Percentiles rank a stretch among this genome's conserved stretches.
Conservation (phyloP, 1,140 invertebrate species). For the Sminthurides bifidus region DNA sequence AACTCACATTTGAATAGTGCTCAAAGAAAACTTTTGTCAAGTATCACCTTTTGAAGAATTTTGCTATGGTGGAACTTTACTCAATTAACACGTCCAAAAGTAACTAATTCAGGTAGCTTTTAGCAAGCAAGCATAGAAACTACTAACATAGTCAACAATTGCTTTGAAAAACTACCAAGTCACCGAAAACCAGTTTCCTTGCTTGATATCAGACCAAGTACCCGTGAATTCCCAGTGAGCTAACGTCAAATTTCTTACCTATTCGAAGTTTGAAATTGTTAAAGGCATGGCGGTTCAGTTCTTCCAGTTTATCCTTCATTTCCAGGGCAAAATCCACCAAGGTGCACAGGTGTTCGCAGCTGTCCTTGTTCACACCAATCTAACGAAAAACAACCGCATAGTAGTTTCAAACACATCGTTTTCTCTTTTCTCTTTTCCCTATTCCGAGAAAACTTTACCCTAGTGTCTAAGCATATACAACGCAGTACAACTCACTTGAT, state of each 20-base stretch:
- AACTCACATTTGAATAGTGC: background rate
- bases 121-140: background rate
- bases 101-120: background rate
- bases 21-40: background rate
- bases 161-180: background rate
- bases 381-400: background rate
- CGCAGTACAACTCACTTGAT: slow-evolving; percentile 42
- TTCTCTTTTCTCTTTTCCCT: background rate
- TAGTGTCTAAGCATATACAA: background rate
- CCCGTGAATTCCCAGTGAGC: background rate
- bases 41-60: background rate
- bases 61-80: background rate
- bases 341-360: slow-evolving; percentile 66
- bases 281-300: slow-evolving; percentile 92
- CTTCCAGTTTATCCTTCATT: slow-evolving; percentile 75
- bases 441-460: background rate
- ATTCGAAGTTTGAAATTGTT: slow-evolving; percentile 92
- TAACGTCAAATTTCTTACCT: slow-evolving; percentile 41
- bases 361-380: slow-evolving; percentile 39
- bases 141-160: background rate
- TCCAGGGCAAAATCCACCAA: slow-evolving; percentile 89
- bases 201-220: background rate
- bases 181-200: too few species aligned
- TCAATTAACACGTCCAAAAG: background rate
- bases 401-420: background rate